phyloP scores from a whole-genome alignment of 1,140 invertebrate genomes.

The Habropoda laboriosa region DNA sequence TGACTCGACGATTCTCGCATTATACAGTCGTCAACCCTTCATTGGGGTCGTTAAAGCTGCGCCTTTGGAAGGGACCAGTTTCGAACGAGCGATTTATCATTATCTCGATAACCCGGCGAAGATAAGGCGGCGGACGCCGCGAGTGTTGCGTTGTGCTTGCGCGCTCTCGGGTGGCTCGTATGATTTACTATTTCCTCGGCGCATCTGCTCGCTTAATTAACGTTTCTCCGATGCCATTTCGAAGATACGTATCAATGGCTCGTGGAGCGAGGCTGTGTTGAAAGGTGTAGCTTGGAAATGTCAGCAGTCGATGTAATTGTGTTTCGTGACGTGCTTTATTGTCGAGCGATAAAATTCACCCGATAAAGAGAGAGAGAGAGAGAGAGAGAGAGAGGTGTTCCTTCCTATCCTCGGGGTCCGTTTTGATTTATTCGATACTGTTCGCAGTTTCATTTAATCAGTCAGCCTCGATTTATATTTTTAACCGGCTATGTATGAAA shows the following conservation, averaged over 20 bases:
- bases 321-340: slow-evolving; percentile 49
- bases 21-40: slow-evolving; percentile 76
- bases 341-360: slow-evolving; percentile 44
- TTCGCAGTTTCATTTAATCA: slow-evolving; percentile 35
- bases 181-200: slow-evolving; percentile 77
- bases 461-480: slow-evolving; percentile 37
- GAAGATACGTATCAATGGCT: slow-evolving; percentile 52
- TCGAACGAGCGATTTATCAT: slow-evolving; percentile 77
- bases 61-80: slow-evolving; percentile 50
- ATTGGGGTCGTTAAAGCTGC: slow-evolving; percentile 69
- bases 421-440: slow-evolving; percentile 19
- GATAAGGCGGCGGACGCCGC: slow-evolving; percentile 72
- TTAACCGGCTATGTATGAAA: background rate
- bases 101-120: slow-evolving; percentile 72
- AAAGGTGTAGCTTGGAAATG: slow-evolving; percentile 48
- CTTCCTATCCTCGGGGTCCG: slow-evolving; percentile 13
- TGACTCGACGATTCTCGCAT: slow-evolving; percentile 62
- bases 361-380: too few relatives aligned
- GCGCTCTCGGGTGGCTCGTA: slow-evolving; percentile 53
- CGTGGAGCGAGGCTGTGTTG: background rate
- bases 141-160: slow-evolving; percentile 63
- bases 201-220: slow-evolving; percentile 75
- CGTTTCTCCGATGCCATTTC: slow-evolving; percentile 61
- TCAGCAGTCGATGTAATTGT: slow-evolving; percentile 51
- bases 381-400: slow-evolving; percentile 22